phyloP scores from a whole-genome alignment of 2,113 vertebrate genomes.

The Archocentrus centrarchus region DNA sequence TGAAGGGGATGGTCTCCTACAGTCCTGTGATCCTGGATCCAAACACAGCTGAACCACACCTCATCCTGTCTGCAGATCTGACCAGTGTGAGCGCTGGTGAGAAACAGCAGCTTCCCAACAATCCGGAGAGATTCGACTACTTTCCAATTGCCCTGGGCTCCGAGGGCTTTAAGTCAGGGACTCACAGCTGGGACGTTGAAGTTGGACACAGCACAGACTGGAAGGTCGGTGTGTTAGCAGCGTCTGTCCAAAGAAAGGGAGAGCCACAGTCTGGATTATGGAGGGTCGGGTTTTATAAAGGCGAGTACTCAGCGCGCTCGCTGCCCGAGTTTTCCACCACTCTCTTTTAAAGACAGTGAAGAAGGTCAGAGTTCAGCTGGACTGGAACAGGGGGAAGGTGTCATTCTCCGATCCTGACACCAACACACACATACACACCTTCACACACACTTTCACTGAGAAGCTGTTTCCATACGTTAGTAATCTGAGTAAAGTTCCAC shows the following conservation, averaged over 20 bases:
- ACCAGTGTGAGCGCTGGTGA: background rate
- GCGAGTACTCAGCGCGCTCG: background rate
- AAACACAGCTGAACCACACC: background rate
- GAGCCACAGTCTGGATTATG: background rate
- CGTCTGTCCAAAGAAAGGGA: background rate
- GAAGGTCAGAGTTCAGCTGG: constrained; percentile 8
- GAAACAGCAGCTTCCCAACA: fast-evolving
- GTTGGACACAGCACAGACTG: background rate
- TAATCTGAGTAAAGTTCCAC: background rate
- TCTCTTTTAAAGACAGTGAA: background rate
- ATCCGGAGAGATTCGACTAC: background rate
- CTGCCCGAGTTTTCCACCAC: background rate
- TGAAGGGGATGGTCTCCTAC: background rate
- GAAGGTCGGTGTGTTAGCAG: background rate
- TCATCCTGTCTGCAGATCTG: background rate
- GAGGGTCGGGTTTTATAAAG: background rate
- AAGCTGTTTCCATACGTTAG: constrained; percentile 6
- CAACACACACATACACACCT: constrained; percentile 11
- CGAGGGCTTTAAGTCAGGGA: background rate
- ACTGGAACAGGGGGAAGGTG: constrained; percentile 5
- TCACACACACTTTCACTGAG: background rate
- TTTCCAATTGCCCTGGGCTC: background rate
- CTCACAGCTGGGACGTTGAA: constrained; percentile 3
- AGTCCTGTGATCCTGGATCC: background rate
- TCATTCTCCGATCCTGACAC: constrained; percentile 1